Base-by-base conservation (phyloP, 1,140 invertebrate genomes). In the Antheraea pernyi region DNA sequence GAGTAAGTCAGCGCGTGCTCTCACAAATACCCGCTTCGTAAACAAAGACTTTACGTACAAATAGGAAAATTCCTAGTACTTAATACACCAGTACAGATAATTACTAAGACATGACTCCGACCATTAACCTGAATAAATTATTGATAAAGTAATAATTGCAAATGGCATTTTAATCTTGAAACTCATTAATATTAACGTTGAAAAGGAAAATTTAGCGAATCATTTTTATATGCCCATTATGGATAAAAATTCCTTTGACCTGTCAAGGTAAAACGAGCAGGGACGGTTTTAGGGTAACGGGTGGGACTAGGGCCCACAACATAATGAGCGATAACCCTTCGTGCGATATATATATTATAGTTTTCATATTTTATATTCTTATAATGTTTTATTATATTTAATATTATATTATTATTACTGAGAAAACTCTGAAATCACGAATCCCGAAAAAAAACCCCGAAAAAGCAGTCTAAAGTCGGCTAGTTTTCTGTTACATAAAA, bases 61-160 rank as follows among this genome's bases (percentile, higher is more conserved):
- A 81, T 89, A 88, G 88, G 88, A 91, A 91, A 87, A 88, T 91
- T 91, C 87, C 88, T 84, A 85, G 80, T 78, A 85, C 85, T 85
- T 53, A 53, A 83, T 70, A 72, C 74, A 74, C 70, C 70, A 82
- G 78, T 81, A 68, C 80, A 80, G 73, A 72, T 75, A 78, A 81
- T 77, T 79, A 75, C 79, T 72, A 70, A 74, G 75, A 78, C 76
- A 83, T 75, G 78, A 80, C 76, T 68, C n/a, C 69, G 74, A 72
- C 73, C 79, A 73, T 89, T 87, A 88, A 84, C 88, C 86, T 80
- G 75, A 85, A 86, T 88, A 75, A 62, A 73, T 82, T 84, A 77
- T 77, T 76, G 78, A 82, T 81, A 81, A 74, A 67, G 74, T 68
- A 78, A 80, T 80, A 81, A 30, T 83, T 74, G 83, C 84, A 88